These are phyloP conservation scores for Harlomillsia oculata DNA, from an alignment of 1,140 invertebrate genomes.

Conservation along the genomic window DNA sequence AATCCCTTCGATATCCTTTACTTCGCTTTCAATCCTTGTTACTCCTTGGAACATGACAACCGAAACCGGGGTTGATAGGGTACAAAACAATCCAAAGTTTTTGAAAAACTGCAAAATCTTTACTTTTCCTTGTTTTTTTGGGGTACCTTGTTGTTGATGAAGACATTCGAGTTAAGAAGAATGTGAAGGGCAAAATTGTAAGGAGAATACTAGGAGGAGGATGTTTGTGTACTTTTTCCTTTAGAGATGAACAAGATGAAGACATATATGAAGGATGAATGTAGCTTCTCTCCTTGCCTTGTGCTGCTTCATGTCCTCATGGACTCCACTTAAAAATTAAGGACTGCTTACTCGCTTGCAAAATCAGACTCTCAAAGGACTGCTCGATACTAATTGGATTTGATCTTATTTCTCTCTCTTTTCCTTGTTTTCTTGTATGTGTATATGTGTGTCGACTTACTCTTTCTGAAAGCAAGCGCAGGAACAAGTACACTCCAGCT, in stretches of 20 bases:
- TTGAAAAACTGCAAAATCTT: too few relatives aligned
- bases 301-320: neutral
- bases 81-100: too few relatives aligned
- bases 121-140: too few relatives aligned
- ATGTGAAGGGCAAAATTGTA: too few relatives aligned
- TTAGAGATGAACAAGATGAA: neutral
- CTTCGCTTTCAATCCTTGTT: too few relatives aligned
- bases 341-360: slow-evolving; percentile 18
- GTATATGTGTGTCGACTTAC: neutral
- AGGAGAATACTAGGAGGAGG: neutral
- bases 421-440: neutral
- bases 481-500: too few relatives aligned
- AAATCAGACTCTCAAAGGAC: slow-evolving; percentile 22
- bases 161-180: too few relatives aligned
- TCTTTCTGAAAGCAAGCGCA: too few relatives aligned
- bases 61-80: too few relatives aligned
- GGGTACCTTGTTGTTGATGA: too few relatives aligned
- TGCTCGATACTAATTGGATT: slow-evolving; percentile 33
- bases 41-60: too few relatives aligned
- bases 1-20: too few relatives aligned
- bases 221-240: neutral
- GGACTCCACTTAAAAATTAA: slow-evolving; percentile 24
- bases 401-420: slow-evolving; percentile 23
- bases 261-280: neutral
- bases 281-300: neutral